These are phyloP conservation scores for Phasianus colchicus DNA, from an alignment of 2,113 vertebrate species.

Conservation along the genomic window DNA sequence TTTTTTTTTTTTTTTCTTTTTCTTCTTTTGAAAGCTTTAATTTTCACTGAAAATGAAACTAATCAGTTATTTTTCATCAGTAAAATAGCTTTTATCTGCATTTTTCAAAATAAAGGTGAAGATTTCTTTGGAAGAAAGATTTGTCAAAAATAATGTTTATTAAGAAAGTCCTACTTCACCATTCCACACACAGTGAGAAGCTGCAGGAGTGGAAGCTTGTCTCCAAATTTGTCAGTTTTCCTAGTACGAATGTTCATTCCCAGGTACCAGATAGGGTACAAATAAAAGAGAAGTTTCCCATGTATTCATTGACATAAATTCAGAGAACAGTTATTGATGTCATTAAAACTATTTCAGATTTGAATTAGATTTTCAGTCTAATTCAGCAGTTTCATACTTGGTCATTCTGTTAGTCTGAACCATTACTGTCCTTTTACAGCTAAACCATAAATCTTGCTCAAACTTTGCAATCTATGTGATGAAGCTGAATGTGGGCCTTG, in stretches of 20 bases:
- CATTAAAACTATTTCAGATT: not conserved
- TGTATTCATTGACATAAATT: not conserved
- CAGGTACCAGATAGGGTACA: not conserved
- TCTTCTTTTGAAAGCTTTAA: not conserved
- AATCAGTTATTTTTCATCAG: not conserved
- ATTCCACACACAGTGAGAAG: not conserved
- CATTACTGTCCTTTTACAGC: not conserved
- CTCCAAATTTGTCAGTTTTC: not conserved
- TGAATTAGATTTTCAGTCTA: not conserved
- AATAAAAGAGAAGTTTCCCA: not conserved
- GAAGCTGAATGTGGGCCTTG: not conserved
- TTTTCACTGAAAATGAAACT: not conserved
- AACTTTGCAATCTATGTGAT: not conserved
- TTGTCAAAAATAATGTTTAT: not conserved
- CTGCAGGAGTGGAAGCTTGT: not conserved
- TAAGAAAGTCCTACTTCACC: not conserved
- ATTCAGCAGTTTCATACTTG: not conserved
- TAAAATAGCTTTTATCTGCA: not conserved
- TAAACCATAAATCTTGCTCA: not conserved
- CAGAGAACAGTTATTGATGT: not conserved
- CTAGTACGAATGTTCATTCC: not conserved
- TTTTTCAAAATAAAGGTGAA: not conserved
- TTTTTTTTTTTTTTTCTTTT: not conserved
- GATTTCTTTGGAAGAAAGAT: not conserved
- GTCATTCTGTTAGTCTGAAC: not conserved